Conservation (phyloP, 2,888 invertebrate species). For the Platerodrilus igneus region DNA sequence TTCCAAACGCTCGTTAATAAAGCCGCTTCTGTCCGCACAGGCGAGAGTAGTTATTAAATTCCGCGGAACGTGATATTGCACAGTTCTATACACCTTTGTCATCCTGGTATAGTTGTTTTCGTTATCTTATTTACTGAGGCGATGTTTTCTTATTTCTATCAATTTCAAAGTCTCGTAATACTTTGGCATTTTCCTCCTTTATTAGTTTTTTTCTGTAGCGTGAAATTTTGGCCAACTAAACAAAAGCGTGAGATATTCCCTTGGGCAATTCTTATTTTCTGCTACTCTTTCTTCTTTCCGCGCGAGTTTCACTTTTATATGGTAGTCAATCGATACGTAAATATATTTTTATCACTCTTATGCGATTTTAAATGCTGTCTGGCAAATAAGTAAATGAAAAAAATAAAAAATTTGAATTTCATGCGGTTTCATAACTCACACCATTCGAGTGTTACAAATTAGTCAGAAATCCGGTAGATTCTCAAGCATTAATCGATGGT, state of each 20-base stretch:
- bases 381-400: too few relatives aligned
- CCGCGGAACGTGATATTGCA: constrained; percentile 28
- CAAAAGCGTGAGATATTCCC: constrained; percentile 9
- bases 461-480: too few relatives aligned
- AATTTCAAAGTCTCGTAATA: neutral
- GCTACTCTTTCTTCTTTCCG: constrained; percentile 4
- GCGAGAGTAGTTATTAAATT: constrained; percentile 31
- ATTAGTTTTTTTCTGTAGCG: constrained; percentile 10
- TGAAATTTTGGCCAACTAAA: constrained; percentile 9
- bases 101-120: constrained; percentile 13
- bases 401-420: too few relatives aligned
- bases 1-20: constrained; percentile 28
- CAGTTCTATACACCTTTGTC: constrained; percentile 20
- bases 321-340: too few relatives aligned
- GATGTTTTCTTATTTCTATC: constrained; percentile 2
- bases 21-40: constrained; percentile 29
- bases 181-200: constrained; percentile 2
- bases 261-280: constrained; percentile 5
- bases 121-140: constrained; percentile 16
- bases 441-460: too few relatives aligned
- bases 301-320: too few relatives aligned
- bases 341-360: too few relatives aligned
- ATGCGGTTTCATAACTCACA: too few relatives aligned
- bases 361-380: too few relatives aligned
- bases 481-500: too few relatives aligned